Conservation (phyloP, 2,797 vertebrate species). For the Mus spretus region DNA sequence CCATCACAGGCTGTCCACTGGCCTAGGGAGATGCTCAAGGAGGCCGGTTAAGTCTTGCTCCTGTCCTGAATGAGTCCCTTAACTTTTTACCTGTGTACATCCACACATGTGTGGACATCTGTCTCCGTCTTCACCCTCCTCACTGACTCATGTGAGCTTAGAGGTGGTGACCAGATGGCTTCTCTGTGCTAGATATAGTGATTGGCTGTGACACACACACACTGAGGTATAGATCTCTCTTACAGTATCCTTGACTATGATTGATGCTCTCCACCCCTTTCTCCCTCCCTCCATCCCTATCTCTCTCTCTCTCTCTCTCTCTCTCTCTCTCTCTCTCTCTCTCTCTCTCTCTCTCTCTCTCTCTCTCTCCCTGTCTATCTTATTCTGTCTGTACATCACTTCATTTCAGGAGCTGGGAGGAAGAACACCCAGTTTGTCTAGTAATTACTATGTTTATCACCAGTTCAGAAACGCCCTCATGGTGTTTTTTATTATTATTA, state of each 20-base stretch:
- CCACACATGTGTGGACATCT: conserved; percentile 4
- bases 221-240: neutral
- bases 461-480: neutral
- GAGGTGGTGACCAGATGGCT: conserved; percentile 22
- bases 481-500: too few relatives aligned
- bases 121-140: neutral
- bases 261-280: neutral
- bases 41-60: neutral
- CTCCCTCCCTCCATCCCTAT: neutral
- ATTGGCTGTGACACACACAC: neutral
- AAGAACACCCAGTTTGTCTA: neutral
- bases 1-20: neutral
- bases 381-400: neutral
- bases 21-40: neutral
- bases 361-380: too few relatives aligned
- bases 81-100: neutral
- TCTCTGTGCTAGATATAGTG: conserved; percentile 8
- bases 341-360: neutral
- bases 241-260: neutral
- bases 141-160: conserved; percentile 18
- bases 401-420: conserved; percentile 15
- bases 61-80: neutral
- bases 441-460: conserved; percentile 33
- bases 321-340: too few relatives aligned
- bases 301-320: neutral